Evolutionary conservation across 2,888 invertebrate species (phyloP).

Genomic region (Drepana falcataria): DNA sequence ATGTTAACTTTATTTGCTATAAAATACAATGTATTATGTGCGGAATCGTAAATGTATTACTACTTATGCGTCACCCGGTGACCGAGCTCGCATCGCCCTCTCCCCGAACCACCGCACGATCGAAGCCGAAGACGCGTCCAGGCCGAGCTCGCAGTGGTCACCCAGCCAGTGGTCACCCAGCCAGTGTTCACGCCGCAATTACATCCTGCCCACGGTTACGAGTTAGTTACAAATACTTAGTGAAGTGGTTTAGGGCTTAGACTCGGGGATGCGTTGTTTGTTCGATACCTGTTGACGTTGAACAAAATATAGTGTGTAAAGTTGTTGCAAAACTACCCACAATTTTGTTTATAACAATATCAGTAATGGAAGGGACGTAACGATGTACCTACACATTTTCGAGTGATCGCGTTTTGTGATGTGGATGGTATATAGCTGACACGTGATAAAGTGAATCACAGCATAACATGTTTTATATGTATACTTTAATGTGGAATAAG

Average conservation of each 20-base stretch:
- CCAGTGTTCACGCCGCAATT: constrained; percentile 22
- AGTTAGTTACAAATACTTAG: constrained; percentile 20
- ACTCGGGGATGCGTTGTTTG: constrained; percentile 48
- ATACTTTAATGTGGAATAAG: constrained; percentile 77
- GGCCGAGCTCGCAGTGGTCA: constrained; percentile 3
- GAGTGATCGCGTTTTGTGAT: constrained; percentile 72
- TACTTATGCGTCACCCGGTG: constrained; percentile 61
- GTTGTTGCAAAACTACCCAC: constrained; percentile 64
- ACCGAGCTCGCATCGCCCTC: constrained; percentile 55
- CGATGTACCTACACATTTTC: constrained; percentile 50
- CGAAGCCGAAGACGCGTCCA: constrained; percentile 5
- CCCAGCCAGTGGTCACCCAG: constrained; percentile 5
- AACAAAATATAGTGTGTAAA: constrained; percentile 76
- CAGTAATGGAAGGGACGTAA: constrained; percentile 48
- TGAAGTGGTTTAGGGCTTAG: constrained; percentile 30
- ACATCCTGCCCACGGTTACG: constrained; percentile 28
- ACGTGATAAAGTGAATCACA: constrained; percentile 75
- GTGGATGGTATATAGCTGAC: constrained; percentile 75
- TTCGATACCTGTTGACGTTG: constrained; percentile 66
- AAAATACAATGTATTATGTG: constrained; percentile 76
- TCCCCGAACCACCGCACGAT: constrained; percentile 22
- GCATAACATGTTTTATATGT: constrained; percentile 77
- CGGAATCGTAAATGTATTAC: constrained; percentile 72
- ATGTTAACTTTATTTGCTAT: constrained; percentile 79
- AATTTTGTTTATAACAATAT: constrained; percentile 60